A percentile compares a stretch with the other conserved stretches of the same genome.
Conservation (phyloP, 2,888 invertebrate species). For the Cryptocephalus moraei region DNA sequence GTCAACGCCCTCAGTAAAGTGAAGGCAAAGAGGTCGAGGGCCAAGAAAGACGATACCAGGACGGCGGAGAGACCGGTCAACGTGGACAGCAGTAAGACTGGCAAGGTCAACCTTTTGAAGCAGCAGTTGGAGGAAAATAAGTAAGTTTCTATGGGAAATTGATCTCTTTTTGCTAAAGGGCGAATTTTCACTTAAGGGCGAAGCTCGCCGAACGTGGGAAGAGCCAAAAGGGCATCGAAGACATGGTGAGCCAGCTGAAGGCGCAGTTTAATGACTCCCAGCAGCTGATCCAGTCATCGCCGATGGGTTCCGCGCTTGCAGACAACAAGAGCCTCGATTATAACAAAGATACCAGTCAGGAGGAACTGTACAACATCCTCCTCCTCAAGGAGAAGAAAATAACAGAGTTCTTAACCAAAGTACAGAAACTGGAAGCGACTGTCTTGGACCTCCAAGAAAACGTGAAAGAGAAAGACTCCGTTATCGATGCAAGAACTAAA, state of each 20-base stretch:
- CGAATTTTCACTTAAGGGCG: constrained; percentile 22
- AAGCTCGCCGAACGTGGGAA: constrained; percentile 44
- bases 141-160: constrained; percentile 15
- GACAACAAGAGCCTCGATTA: constrained; percentile 29
- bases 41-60: constrained; percentile 22
- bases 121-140: constrained; percentile 47
- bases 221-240: constrained; percentile 43
- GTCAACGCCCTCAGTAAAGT: constrained; percentile 35
- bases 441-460: constrained; percentile 76
- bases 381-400: constrained; percentile 54
- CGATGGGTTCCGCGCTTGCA: constrained; percentile 23
- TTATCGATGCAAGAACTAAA: constrained; percentile 71
- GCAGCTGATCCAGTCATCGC: constrained; percentile 26
- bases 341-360: constrained; percentile 28
- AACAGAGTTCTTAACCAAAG: constrained; percentile 53
- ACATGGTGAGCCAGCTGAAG: constrained; percentile 43
- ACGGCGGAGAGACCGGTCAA: constrained; percentile 12
- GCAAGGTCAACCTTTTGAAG: constrained; percentile 38
- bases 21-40: constrained; percentile 30
- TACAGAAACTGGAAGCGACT: constrained; percentile 64
- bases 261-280: constrained; percentile 45
- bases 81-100: constrained; percentile 42
- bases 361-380: constrained; percentile 37
- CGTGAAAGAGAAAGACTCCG: constrained; percentile 71
- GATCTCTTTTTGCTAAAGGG: not conserved